These are phyloP conservation scores for Leptobrachium ailaonicum DNA, from an alignment of 2,113 vertebrate species.

Conservation along the genomic window DNA sequence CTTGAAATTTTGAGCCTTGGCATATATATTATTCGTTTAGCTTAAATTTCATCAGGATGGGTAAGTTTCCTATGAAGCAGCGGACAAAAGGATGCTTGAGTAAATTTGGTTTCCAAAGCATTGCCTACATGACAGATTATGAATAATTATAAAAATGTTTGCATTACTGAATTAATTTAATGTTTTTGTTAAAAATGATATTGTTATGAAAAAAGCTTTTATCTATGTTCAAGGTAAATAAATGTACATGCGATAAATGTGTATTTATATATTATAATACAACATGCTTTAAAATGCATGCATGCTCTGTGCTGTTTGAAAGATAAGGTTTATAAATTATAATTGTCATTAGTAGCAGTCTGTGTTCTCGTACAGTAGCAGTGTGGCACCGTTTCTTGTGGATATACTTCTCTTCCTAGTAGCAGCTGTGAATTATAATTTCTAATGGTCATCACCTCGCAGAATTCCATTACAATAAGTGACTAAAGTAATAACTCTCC, in stretches of 20 bases:
- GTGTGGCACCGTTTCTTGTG: conserved; percentile 1
- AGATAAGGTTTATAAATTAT: neutral
- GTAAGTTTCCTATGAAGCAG: too few relatives aligned
- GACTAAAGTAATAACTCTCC: conserved; percentile 40
- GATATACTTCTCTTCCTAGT: conserved; percentile 17
- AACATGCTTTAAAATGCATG: neutral
- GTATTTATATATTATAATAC: neutral
- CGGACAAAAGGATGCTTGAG: too few relatives aligned
- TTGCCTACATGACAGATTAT: too few relatives aligned
- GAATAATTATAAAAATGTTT: too few relatives aligned
- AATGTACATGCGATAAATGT: neutral
- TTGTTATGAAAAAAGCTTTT: neutral
- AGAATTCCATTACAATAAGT: conserved; percentile 43
- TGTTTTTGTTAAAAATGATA: too few relatives aligned
- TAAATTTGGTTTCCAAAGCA: too few relatives aligned
- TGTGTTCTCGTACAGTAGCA: neutral
- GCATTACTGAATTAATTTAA: too few relatives aligned
- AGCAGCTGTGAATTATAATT: conserved; percentile 26
- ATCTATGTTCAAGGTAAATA: neutral
- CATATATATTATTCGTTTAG: too few relatives aligned
- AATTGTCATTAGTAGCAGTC: neutral
- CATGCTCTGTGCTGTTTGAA: neutral
- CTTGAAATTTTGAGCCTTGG: too few relatives aligned
- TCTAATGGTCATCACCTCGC: conserved; percentile 37
- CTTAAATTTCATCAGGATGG: too few relatives aligned